Evolutionary conservation across 2,113 vertebrate genomes (phyloP), one percentile per base, ranked within the genome.

Genomic region (Tragelaphus scriptus): DNA sequence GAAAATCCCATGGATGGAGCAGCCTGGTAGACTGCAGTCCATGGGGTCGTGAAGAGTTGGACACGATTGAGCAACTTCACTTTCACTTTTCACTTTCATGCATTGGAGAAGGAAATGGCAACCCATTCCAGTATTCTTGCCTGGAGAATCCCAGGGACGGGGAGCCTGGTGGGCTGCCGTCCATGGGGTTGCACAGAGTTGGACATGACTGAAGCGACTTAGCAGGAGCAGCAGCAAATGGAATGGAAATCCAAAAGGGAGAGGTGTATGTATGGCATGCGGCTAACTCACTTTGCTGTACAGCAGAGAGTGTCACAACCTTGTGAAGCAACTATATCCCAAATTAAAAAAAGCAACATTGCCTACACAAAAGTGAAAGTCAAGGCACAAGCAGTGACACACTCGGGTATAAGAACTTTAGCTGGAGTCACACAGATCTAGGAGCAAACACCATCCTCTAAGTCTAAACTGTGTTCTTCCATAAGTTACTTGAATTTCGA

Each of bases 241-340:
- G 36, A 26, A 44, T 15, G 36, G 71, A 26, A 5, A 77, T 1
- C 71, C 23, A 7, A 44, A 44, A 44, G 3, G 2, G 71, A 25
- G 23, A 13, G 71, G 11, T 25, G 6, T 14, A 2, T 14, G 71
- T 2, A 25, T 25, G 6, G 6, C 40, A 15, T 7, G 0, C 3
- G 3, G 23, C 36, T 25, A 23, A 77, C 68, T 44, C 40, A 7
- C 23, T 40, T 40, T 26, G 71, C 40, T 77, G 71, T 77, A 3
- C 12, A 6, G 71, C 40, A 77, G 71, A 9, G 14, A 77, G 23
- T 4, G 6, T 13, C 71, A 77, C 36, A 77, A 26, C 23, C 11
- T 13, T 14, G 23, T 14, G 36, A 77, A 26, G 71, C 36, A 13
- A 26, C 40, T 44, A 4, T 77, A 14, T 44, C 71, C 71, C 40